A percentile compares a stretch with the other conserved stretches of the same genome.
phyloP scores from a whole-genome alignment of 1,140 invertebrate genomes.

The Aporrectodea caliginosa region DNA sequence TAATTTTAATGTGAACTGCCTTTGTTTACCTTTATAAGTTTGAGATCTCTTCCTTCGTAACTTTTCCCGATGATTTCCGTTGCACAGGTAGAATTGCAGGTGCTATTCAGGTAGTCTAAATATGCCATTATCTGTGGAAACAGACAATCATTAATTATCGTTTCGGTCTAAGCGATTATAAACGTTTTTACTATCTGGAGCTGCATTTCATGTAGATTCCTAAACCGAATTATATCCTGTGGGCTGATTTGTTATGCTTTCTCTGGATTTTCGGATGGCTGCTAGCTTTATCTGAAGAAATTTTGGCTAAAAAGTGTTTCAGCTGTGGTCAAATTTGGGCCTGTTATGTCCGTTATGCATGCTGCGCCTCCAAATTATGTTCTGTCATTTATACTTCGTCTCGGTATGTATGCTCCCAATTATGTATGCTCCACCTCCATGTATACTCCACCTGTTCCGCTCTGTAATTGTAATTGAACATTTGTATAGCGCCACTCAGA shows the following conservation, averaged over 20 bases:
- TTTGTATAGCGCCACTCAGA: too few species aligned
- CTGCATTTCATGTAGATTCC: neutral
- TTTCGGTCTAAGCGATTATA: neutral
- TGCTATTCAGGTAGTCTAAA: neutral
- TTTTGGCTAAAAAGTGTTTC: neutral
- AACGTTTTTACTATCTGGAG: neutral
- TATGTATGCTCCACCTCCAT: too few species aligned
- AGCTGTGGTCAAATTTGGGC: neutral
- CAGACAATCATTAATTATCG: neutral
- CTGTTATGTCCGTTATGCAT: too few species aligned
- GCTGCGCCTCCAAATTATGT: too few species aligned
- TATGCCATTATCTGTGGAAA: neutral
- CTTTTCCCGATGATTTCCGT: constrained; percentile 58
- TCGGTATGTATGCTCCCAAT: too few species aligned
- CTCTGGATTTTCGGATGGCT: too few species aligned
- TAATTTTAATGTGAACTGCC: too few species aligned
- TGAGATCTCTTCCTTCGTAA: constrained; percentile 62
- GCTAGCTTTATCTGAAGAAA: too few species aligned
- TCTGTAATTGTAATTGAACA: too few species aligned
- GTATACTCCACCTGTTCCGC: too few species aligned
- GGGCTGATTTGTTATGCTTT: too few species aligned
- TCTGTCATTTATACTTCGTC: too few species aligned
- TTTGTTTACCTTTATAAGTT: constrained; percentile 58
- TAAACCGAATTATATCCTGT: neutral
- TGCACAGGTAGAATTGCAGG: constrained; percentile 1